These are phyloP conservation scores for Yponomeuta plumbellus DNA, from an alignment of 2,888 invertebrate species.

Conservation along the genomic window DNA sequence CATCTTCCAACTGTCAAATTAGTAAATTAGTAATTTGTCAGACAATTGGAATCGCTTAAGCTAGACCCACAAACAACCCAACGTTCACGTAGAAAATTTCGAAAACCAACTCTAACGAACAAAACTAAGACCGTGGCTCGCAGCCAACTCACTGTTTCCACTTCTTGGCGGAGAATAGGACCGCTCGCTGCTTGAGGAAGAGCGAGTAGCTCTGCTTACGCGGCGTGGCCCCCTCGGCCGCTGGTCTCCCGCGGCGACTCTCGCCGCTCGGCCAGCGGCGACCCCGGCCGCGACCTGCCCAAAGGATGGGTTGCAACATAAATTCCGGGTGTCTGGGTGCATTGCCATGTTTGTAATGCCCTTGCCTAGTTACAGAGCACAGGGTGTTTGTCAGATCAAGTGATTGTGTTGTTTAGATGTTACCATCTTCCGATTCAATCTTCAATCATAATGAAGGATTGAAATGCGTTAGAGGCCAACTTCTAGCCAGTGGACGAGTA, in stretches of 20 bases:
- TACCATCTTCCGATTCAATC: too few relatives aligned
- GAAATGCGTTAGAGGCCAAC: too few relatives aligned
- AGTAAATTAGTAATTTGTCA: too few relatives aligned
- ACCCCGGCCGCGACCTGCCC: slow-evolving; percentile 23
- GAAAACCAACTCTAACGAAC: not conserved
- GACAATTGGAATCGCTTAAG: too few relatives aligned
- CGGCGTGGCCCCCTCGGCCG: slow-evolving; percentile 30
- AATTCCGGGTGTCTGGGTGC: too few relatives aligned
- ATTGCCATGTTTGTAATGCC: too few relatives aligned
- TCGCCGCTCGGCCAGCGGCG: slow-evolving; percentile 21
- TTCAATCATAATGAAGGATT: too few relatives aligned
- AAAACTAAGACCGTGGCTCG: not conserved
- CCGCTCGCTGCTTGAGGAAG: slow-evolving; percentile 69
- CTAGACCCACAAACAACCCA: not conserved
- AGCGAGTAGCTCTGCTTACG: slow-evolving; percentile 71
- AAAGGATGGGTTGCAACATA: not conserved
- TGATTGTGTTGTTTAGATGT: too few relatives aligned
- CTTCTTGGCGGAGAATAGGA: slow-evolving; percentile 73
- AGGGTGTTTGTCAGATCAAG: too few relatives aligned
- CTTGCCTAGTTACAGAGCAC: too few relatives aligned
- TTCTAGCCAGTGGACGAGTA: too few relatives aligned
- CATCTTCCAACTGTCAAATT: too few relatives aligned
- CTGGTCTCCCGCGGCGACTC: not conserved
- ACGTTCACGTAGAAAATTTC: not conserved
- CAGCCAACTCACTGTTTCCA: slow-evolving; percentile 56